Evolutionary conservation across 2,797 vertebrate species (phyloP), one percentile per base, ranked within the genome.

Genomic region (Microctenopoma stevenorrisi): DNA sequence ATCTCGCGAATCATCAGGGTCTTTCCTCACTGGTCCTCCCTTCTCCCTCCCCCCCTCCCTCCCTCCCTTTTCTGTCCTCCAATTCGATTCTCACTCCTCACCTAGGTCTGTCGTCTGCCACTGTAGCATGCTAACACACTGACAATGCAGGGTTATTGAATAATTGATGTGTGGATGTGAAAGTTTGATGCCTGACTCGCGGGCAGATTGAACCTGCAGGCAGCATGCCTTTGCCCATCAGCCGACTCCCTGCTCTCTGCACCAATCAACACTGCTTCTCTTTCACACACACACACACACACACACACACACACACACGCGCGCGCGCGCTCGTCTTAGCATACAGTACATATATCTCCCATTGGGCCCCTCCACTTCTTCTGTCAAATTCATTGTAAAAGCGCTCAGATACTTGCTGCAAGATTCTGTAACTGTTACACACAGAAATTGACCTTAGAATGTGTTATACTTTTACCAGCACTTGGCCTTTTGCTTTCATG

Each of bases 171-270:
- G 78, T 72, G 80, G 84, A 93, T 89, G 88, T 93, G 89, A 93
- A 94, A 93, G 92, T 93, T 94, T 94, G 92, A 93, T 93, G 91
- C 83, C 71, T 94, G 88, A 91, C 92, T 92, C 52, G 65, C 78
- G 86, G 92, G 92, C 90, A 91, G 91, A 91, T 93, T 93, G 91
- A 93, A 94, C 93, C 92, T 91, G 88, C 87, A 92, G 91, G 88
- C 87, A 88, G 75, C 76, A 70, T 84, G 82, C 78, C 86, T 89
- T 85, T 87, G 81, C 91, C 90, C 90, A 87, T 91, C 86, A 88
- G 91, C 88, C 79, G 79, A 72, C 86, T 90, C 83, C 79, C 85
- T 83, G 82, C 79, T 83, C 84, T 71, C 56, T 88, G 65, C 64
- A 76, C 79, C 81, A 83, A 78, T 84, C 85, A 74, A 64, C 68